Evolutionary conservation across 2,888 invertebrate species (phyloP), one percentile per base, ranked within the genome.

Genomic region (Coenonympha arcania): DNA sequence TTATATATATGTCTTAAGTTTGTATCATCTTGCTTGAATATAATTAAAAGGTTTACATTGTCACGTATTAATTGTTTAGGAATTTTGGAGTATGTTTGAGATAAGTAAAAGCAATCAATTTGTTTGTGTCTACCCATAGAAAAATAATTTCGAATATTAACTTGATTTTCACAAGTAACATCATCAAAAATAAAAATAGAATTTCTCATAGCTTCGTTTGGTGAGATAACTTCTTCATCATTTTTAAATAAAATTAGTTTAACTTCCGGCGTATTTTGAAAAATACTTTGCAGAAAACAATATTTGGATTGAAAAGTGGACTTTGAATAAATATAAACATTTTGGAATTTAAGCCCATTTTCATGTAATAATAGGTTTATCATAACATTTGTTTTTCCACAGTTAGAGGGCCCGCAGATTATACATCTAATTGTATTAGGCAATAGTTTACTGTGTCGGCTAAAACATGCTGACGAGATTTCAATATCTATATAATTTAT

Each of bases 41-140:
- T 11, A 15, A 62, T 43, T 3, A 63, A 28, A 11, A 61, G 47
- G 48, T 63, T 63, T 3, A 51, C 49, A 50, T 62, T 64, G 33
- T 64, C 62, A n/a, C 64, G 46, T 13, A 67, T 43, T 9, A 66
- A 37, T 36, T 69, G 66, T 33, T 66, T 68, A 3, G 64, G 63
- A 11, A 68, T 50, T 50, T 60, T 59, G 1, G 61, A 55, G 54
- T 67, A 69, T 11, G 63, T 65, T 46, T 70, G 69, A 46, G 50
- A 42, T 8, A 64, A 56, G 16, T 40, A 26, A 49, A 67, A 64
- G 55, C 57, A 55, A 48, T 57, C 59, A n/a, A 58, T 50, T 9
- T 37, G 3, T 22, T 49, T 54, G 45, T 59, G 59, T 39, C 58
- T 43, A 5, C 57, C 49, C 49, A 50, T 52, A 6, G 34, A 41